Base-by-base conservation (phyloP, 30 jellyfish, hydroid and myxozoan genomes). In the Aurelia sp. region DNA sequence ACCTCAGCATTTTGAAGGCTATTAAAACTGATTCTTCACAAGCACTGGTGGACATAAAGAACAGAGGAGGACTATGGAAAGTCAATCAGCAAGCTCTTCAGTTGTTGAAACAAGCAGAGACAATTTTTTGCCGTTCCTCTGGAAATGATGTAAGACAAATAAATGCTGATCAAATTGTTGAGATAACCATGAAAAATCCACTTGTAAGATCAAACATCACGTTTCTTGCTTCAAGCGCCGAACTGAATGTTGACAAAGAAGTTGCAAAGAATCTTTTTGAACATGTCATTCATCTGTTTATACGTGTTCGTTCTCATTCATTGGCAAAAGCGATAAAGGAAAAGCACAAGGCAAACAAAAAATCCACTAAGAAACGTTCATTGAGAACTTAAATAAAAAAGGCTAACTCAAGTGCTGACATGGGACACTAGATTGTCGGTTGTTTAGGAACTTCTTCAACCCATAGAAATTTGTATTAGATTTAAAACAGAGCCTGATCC, bases 1-100 rank as follows among this genome's bases (percentile, higher is more conserved):
- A n/a, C n/a, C 67, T 78, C 21, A 63, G 68, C 68, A 78, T 80
- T 64, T 80, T 80, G 82, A 80, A 52, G 82, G 90, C 90, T 80
- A 18, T 41, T n/a, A 76, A 76, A 53, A 74, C 72, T 5, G 85
- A 74, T n/a, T n/a, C n/a, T n/a, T n/a, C n/a, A n/a, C n/a, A n/a
- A n/a, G n/a, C n/a, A n/a, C n/a, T n/a, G n/a, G n/a, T n/a, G n/a
- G n/a, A n/a, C n/a, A n/a, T n/a, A n/a, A n/a, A n/a, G n/a, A n/a
- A n/a, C n/a, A n/a, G n/a, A n/a, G n/a, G n/a, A n/a, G n/a, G n/a
- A n/a, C n/a, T n/a, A n/a, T n/a, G n/a, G n/a, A n/a, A n/a, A n/a
- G n/a, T n/a, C n/a, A n/a, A n/a, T n/a, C n/a, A n/a, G n/a, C n/a
- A n/a, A n/a, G n/a, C n/a, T n/a, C n/a, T n/a, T n/a, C n/a, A n/a